These are phyloP conservation scores for Enteromius treurensis DNA, from an alignment of 2,797 vertebrate genomes.

Conservation along the genomic window DNA sequence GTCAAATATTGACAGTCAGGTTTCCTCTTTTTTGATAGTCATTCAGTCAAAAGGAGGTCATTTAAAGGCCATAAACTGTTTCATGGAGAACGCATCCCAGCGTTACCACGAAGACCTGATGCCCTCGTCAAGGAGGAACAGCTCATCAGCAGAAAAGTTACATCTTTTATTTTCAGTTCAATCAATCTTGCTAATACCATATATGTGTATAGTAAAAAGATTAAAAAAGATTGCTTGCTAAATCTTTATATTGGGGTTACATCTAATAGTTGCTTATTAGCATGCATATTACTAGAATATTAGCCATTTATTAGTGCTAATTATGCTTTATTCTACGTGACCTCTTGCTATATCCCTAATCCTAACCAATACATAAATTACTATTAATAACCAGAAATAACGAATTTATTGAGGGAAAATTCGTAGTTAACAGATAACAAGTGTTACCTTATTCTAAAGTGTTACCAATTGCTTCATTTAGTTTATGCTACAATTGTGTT, in stretches of 20 bases:
- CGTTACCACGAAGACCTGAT: slow-evolving; percentile 62
- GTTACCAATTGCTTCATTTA: background rate
- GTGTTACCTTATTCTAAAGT: no score
- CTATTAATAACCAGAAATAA: no score
- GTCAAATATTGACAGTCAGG: slow-evolving; percentile 19
- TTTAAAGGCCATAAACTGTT: slow-evolving; percentile 52
- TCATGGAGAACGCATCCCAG: slow-evolving; percentile 58
- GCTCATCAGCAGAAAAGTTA: slow-evolving; percentile 61
- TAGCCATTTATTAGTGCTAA: no score
- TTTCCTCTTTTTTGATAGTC: slow-evolving; percentile 47
- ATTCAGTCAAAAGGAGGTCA: slow-evolving; percentile 58
- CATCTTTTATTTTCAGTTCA: background rate
- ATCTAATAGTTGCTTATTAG: no score
- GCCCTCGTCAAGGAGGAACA: slow-evolving; percentile 63
- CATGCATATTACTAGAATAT: no score
- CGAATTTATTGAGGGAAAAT: no score
- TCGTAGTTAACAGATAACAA: no score
- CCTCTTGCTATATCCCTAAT: no score
- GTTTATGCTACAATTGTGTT: background rate
- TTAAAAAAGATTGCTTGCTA: background rate
- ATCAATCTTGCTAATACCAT: background rate
- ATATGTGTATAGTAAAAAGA: background rate
- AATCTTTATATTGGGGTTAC: no score
- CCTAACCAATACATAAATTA: no score
- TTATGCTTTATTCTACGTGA: no score